These are phyloP conservation scores for Platerodrilus igneus DNA, from an alignment of 2,888 invertebrate species.

Conservation along the genomic window DNA sequence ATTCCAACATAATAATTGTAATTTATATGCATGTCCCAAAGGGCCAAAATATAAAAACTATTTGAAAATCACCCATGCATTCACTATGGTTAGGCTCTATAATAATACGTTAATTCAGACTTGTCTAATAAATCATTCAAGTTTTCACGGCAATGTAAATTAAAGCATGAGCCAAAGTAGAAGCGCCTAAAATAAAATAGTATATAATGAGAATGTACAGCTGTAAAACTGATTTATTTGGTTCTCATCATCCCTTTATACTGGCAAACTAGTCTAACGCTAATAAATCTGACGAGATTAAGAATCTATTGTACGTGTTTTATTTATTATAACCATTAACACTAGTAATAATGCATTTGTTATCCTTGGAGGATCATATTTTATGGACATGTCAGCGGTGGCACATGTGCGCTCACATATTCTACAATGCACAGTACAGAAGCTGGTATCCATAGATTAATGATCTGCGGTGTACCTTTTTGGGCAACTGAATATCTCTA, in stretches of 20 bases:
- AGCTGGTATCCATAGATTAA: slow-evolving; percentile 43
- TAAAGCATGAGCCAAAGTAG: slow-evolving; percentile 20
- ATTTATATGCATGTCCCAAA: too few relatives aligned
- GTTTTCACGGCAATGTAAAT: slow-evolving; percentile 20
- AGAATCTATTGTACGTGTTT: slow-evolving; percentile 49
- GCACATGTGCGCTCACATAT: slow-evolving; percentile 40
- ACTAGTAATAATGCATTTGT: slow-evolving; percentile 51
- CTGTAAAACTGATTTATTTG: slow-evolving; percentile 33
- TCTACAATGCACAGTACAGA: slow-evolving; percentile 38
- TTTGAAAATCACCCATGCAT: too few relatives aligned
- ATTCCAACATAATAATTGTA: too few relatives aligned
- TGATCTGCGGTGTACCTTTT: slow-evolving; percentile 46
- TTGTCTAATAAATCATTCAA: slow-evolving; percentile 16
- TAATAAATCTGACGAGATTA: slow-evolving; percentile 48
- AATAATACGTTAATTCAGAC: too few relatives aligned
- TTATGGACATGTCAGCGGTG: slow-evolving; percentile 44
- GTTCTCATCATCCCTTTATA: slow-evolving; percentile 41
- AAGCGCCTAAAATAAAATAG: slow-evolving; percentile 31
- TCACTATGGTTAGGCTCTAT: too few relatives aligned
- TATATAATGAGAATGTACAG: slow-evolving; percentile 30
- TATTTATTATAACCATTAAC: slow-evolving; percentile 51
- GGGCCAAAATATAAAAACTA: too few relatives aligned
- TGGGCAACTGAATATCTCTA: slow-evolving; percentile 44
- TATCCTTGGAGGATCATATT: slow-evolving; percentile 49
- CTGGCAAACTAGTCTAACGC: slow-evolving; percentile 28